phyloP scores from a whole-genome alignment of 2,113 vertebrate genomes.

The Brienomyrus brachyistius region DNA sequence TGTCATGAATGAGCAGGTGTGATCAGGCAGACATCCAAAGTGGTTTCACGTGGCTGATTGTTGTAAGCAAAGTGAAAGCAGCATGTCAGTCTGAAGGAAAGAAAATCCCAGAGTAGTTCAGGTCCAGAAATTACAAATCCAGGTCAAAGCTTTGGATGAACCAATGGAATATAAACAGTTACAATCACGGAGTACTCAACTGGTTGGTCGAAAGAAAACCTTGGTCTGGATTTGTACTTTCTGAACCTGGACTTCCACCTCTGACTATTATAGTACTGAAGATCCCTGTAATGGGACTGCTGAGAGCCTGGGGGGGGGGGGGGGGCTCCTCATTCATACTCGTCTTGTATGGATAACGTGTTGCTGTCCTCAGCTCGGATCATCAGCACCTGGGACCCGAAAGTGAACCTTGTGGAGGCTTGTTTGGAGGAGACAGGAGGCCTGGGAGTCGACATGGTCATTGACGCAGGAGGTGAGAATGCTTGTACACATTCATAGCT shows the following conservation, averaged over 20 bases:
- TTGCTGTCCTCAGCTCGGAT: constrained; percentile 68
- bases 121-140: too few relatives aligned
- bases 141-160: too few relatives aligned
- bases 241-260: too few relatives aligned
- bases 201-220: too few relatives aligned
- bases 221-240: too few relatives aligned
- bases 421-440: constrained; percentile 92
- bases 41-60: neutral
- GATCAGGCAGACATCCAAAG: neutral
- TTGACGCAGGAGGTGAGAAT: constrained; percentile 81
- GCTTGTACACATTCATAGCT: neutral
- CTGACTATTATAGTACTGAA: neutral
- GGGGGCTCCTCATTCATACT: neutral
- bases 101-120: neutral
- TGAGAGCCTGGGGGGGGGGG: neutral
- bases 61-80: neutral
- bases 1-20: neutral
- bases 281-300: neutral
- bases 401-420: constrained; percentile 68
- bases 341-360: neutral
- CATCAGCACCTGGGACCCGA: constrained; percentile 65
- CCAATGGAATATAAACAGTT: too few relatives aligned
- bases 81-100: neutral
- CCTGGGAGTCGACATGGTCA: constrained; percentile 80
- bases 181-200: too few relatives aligned